Evolutionary conservation across 53 echinoderm and acorn worm genomes (phyloP), one percentile per base, ranked within the genome.

Genomic region (Astropecten irregularis): DNA sequence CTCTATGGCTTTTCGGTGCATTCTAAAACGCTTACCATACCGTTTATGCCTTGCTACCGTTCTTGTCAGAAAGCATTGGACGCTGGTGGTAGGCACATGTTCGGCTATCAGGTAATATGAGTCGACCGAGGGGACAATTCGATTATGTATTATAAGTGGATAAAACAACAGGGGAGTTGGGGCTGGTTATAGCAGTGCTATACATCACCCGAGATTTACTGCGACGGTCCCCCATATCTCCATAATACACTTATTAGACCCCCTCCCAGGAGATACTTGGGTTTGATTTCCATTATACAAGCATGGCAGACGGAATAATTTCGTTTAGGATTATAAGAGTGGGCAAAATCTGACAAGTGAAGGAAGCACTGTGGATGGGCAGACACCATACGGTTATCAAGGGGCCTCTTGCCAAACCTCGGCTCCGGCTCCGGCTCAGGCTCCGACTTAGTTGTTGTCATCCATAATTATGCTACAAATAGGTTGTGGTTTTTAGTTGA

Each of bases 191-290:
- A 8, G 3, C 19, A 37, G 57, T 57, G 55, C 56, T 57, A 22
- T 74, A 57, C n/a, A 57, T 39, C 74, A 74, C 56, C 19, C 40
- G 57, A 32, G 37, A 74, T 57, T 54, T 73, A 73, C 36, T 55
- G 20, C 74, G 33, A 54, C 37, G 74, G 74, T 22, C 58, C 58
- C 40, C 23, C 9, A 14, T n/a, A n/a, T 56, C 39, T 74, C 27
- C 35, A 74, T 74, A 50, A 56, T 55, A 74, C 74, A 74, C 33
- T 66, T 66, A 74, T 68, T 68, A 68, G 68, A n/a, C 68, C 68
- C 68, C 68, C 68, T 68, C 39, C 74, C 25, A 14, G 32, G 39
- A 16, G 39, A 3, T 31, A 71, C 71, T 71, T 51, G 20, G 27
- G 50, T 70, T 56, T 56, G 27, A 25, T 23, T 56, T 18, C 6